Evolutionary conservation across 2,888 invertebrate genomes (phyloP), one percentile per base, ranked within the genome.

Genomic region (Oligia latruncula): DNA sequence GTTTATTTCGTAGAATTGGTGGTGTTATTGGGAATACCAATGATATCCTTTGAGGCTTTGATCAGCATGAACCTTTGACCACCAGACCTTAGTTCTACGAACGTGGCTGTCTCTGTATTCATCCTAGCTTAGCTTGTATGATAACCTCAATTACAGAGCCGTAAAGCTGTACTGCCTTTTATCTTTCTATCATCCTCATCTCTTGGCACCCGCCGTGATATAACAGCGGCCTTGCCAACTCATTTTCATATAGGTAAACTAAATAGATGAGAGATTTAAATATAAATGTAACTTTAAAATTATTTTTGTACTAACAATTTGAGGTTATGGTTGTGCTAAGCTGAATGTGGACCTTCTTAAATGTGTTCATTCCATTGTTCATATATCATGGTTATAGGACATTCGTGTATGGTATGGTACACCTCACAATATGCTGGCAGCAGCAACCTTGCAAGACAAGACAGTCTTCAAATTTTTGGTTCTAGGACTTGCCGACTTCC

Each of bases 221-320:
- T 71, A 74, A 29, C 64, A 60, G 49, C 40, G 73, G 74, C 65
- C 29, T 74, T 86, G 88, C 80, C 87, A 87, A 81, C 81, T 81
- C 74, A 88, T 87, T 88, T 81, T 88, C 81, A 83, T 80, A 80
- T 78, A n/a, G n/a, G n/a, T n/a, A 78, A 81, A 77, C 77, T 52
- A n/a, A 77, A 78, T 67, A 77, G 62, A 81, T 72, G 78, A 65
- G 60, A 58, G 17, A 67, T 66, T 81, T 76, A 71, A 82, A 81
- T 73, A 71, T 66, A 77, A 82, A 68, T 74, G 20, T 29, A 11
- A 46, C 40, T 81, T 68, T 55, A 23, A 55, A 70, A 46, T 40
- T 64, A 64, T 65, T 11, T 65, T 65, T 65, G 40, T 1, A 11
- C 65, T 64, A 64, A 40, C 20, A 35, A 8, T 23, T 23, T 55